phyloP scores from a whole-genome alignment of 2,113 vertebrate genomes.

The Phrynocephalus versicolor region DNA sequence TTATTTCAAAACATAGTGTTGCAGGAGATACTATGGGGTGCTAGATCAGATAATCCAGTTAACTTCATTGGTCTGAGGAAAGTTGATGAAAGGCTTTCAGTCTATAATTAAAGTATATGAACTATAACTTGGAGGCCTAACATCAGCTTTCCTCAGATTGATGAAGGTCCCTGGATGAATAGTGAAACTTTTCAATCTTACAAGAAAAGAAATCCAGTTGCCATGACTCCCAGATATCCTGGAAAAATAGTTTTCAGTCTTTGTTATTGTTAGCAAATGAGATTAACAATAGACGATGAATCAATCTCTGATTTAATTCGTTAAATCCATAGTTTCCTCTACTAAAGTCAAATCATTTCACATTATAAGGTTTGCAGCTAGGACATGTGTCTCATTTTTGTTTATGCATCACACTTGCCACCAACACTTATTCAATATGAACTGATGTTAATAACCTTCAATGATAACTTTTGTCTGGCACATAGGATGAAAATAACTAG shows the following conservation, averaged over 20 bases:
- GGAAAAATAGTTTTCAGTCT: neutral
- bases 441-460: neutral
- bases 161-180: neutral
- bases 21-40: too few species aligned
- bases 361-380: neutral
- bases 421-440: neutral
- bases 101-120: too few species aligned
- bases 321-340: neutral
- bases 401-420: neutral
- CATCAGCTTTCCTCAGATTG: too few species aligned
- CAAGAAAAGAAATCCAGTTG: neutral
- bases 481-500: neutral
- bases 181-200: too few species aligned
- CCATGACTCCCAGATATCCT: neutral
- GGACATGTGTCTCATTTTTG: neutral
- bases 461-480: neutral
- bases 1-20: too few species aligned
- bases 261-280: neutral
- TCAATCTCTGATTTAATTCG: neutral
- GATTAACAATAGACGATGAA: neutral
- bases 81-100: neutral
- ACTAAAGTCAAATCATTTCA: neutral
- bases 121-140: too few species aligned
- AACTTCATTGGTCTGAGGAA: too few species aligned
- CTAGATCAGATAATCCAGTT: too few species aligned